A percentile compares a stretch with the other conserved stretches of the same genome.
phyloP scores from a whole-genome alignment of 2,888 invertebrate species.

The Pecten maximus region DNA sequence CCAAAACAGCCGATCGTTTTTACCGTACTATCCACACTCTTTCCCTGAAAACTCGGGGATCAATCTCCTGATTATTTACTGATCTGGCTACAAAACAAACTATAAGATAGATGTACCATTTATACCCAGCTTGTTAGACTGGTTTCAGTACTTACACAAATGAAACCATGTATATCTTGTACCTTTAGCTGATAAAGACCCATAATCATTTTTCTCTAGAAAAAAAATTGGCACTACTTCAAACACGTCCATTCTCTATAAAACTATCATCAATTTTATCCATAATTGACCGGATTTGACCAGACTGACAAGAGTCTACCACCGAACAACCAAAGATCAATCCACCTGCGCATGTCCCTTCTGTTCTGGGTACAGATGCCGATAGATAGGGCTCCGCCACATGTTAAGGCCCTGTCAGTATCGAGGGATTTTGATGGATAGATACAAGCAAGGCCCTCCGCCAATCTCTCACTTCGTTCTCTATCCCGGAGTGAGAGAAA shows the following conservation, averaged over 20 bases:
- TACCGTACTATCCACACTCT: not conserved
- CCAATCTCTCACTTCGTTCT: not conserved
- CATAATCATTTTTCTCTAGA: not conserved
- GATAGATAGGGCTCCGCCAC: not conserved
- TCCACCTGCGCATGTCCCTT: not conserved
- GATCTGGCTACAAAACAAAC: not conserved
- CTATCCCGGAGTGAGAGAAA: not conserved
- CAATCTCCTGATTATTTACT: not conserved
- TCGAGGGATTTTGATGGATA: not conserved
- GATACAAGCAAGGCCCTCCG: conserved; percentile 18
- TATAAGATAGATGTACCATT: not conserved
- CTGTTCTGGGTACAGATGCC: not conserved
- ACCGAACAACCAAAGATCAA: not conserved
- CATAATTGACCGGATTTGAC: not conserved
- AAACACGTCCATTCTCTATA: not conserved
- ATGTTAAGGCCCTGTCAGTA: not conserved
- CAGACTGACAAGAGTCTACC: not conserved
- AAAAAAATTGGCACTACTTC: not conserved
- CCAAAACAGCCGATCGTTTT: not conserved
- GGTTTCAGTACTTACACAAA: not conserved
- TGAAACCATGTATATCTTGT: not conserved
- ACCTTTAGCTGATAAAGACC: not conserved
- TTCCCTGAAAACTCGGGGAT: not conserved
- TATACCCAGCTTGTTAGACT: not conserved
- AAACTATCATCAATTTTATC: not conserved